Evolutionary conservation across 2,797 vertebrate genomes (phyloP), one percentile per base, ranked within the genome.

Genomic region (Halcyon chelicuti): DNA sequence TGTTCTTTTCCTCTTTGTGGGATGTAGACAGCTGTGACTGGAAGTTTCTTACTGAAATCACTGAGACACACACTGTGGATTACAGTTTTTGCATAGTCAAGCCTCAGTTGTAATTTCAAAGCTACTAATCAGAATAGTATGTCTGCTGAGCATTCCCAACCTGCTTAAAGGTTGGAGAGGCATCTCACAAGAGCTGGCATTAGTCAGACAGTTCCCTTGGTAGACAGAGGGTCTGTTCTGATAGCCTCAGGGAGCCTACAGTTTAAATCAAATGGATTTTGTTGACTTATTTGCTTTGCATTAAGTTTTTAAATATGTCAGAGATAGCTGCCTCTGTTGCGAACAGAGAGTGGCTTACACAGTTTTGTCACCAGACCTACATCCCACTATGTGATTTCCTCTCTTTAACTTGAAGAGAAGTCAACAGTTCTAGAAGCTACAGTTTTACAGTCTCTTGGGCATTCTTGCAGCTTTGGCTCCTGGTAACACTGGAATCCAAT

Each of bases 141-240:
- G 2, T 70, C 80, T 93, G 39, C 52, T 78, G 84, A 87, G 58
- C 75, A 91, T 94, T 96, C 40, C 88, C 54, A 74, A 66, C 35
- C 22, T 26, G 2, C 89, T 88, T 89, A 95, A 94, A 95, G 92
- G 74, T 83, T 92, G 93, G 94, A 94, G 87, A 93, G 54, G 39
- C 39, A 93, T 91, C 90, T 96, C 88, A 76, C 57, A 95, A 95
- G 95, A 88, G 52, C 88, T 90, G 80, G 90, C 84, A 94, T 91
- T 95, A 96, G 73, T 71, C 39, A 93, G 47, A 76, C 52, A 88
- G 25, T 54, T 96, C 67, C 71, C 67, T 68, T 3, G 6, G 57
- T 4, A 91, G 61, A 70, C 57, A 93, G 85, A 88, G 88, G 74
- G 54, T 81, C 74, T 86, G 72, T 90, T 95, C 70, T 88, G 47